A percentile compares a stretch with the other conserved stretches of the same genome.
phyloP scores from a whole-genome alignment of 2,797 vertebrate genomes.

The Hipposideros larvatus region DNA sequence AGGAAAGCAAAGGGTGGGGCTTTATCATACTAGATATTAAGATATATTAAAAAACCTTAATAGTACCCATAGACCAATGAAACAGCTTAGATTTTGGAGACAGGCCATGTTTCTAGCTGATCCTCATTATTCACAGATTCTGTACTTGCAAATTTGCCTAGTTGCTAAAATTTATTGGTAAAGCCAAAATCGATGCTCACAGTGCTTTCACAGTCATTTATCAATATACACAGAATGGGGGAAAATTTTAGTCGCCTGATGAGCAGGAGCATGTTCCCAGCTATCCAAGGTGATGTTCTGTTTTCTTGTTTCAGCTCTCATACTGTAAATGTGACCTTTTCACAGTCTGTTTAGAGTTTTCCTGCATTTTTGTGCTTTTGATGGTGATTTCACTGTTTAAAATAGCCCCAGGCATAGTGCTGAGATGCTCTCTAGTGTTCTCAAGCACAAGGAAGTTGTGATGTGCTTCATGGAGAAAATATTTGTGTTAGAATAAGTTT shows the following conservation, averaged over 20 bases:
- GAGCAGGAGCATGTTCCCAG: background rate
- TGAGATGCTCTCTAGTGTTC: background rate
- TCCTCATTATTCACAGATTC: background rate
- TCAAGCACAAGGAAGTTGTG: background rate
- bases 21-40: background rate
- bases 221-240: background rate
- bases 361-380: background rate
- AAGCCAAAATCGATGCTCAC: background rate
- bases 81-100: background rate
- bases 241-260: background rate
- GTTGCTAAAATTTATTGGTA: conserved; percentile 4
- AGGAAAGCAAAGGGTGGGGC: background rate
- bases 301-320: background rate
- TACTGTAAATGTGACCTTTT: background rate
- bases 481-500: background rate
- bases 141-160: background rate
- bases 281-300: background rate
- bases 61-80: background rate
- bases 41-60: background rate
- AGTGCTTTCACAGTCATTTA: background rate
- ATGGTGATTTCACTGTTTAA: background rate
- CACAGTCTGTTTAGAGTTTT: background rate
- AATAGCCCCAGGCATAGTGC: background rate
- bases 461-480: background rate
- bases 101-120: background rate